A percentile compares a stretch with the other conserved stretches of the same genome.
These are phyloP conservation scores for Chaetodon trifascialis DNA, from an alignment of 2,113 vertebrate genomes.

Conservation along the genomic window DNA sequence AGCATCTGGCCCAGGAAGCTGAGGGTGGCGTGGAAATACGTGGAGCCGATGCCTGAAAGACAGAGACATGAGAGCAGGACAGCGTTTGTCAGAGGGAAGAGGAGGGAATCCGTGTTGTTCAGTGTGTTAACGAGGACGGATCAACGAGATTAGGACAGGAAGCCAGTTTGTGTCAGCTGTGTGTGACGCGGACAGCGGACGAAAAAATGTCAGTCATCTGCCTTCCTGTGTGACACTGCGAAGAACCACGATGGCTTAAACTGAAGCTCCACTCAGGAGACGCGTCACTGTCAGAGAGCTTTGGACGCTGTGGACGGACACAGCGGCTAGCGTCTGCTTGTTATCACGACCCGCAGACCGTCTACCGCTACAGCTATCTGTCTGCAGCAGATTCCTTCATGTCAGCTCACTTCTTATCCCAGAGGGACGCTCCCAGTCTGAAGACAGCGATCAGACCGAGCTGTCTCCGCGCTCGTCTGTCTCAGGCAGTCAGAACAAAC, in stretches of 20 bases:
- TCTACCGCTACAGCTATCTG: conserved; percentile 51
- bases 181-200: background rate
- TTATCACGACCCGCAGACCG: conserved; percentile 65
- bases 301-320: background rate
- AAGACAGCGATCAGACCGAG: background rate
- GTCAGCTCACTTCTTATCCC: conserved; percentile 26
- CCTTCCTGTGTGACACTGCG: too few species aligned
- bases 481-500: background rate
- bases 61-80: conserved; percentile 16
- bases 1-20: conserved; percentile 99
- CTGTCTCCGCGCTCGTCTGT: background rate
- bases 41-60: conserved; percentile 93
- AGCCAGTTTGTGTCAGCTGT: background rate
- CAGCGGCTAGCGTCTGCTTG: conserved; percentile 13
- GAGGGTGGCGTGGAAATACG: conserved; percentile 97
- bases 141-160: background rate
- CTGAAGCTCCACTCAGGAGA: too few species aligned
- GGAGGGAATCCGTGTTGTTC: too few species aligned
- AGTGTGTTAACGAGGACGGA: background rate
- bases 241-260: too few species aligned
- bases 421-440: background rate
- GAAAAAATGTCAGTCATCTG: background rate
- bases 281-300: background rate
- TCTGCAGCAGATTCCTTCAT: conserved; percentile 29
- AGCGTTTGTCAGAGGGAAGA: background rate